Evolutionary conservation across 2,888 invertebrate genomes (phyloP).

Genomic region (Drosophila cognata): DNA sequence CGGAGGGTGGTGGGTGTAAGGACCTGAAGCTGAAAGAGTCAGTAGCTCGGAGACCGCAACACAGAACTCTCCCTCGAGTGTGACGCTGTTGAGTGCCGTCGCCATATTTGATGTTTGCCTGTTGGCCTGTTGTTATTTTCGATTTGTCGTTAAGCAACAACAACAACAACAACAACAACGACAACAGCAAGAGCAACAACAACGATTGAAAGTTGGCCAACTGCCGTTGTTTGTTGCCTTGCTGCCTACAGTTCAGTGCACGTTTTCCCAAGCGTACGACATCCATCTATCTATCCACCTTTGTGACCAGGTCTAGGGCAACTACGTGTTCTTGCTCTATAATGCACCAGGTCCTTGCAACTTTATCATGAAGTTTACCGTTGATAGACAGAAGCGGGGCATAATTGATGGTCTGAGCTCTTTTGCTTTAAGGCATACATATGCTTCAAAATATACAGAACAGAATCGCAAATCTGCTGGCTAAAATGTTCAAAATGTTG

Average conservation of each 20-base stretch:
- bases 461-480: background rate
- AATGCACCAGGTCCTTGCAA: background rate
- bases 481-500: background rate
- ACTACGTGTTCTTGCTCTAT: slow-evolving; percentile 33
- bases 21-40: slow-evolving; percentile 12
- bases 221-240: slow-evolving; percentile 61
- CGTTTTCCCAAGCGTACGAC: slow-evolving; percentile 39
- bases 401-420: background rate
- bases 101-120: slow-evolving; percentile 74
- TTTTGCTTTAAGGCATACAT: background rate
- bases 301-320: slow-evolving; percentile 61
- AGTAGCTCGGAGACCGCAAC: background rate
- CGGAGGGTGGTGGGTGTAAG: slow-evolving; percentile 21
- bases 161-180: slow-evolving; percentile 23
- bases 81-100: slow-evolving; percentile 45
- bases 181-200: slow-evolving; percentile 1
- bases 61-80: slow-evolving; percentile 46
- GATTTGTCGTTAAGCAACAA: slow-evolving; percentile 59
- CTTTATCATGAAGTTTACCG: slow-evolving; percentile 1
- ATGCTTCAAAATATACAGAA: background rate
- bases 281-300: slow-evolving; percentile 49
- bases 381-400: background rate
- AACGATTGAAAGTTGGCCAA: slow-evolving; percentile 66
- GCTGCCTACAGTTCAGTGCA: slow-evolving; percentile 39
- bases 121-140: slow-evolving; percentile 70